Evolutionary conservation across 2,888 invertebrate genomes (phyloP).

Genomic region (Tipula confusa): DNA sequence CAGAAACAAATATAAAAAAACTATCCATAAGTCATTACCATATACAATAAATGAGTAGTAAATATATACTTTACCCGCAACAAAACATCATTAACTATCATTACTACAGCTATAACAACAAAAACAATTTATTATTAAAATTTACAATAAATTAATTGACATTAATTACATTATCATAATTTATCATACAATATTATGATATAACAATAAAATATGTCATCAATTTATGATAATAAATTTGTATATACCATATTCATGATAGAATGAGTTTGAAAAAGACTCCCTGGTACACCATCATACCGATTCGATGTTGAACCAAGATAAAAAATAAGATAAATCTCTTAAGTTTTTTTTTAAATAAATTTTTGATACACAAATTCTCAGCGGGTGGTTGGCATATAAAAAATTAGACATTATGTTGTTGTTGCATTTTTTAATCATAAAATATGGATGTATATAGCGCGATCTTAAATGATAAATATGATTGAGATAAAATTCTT

Average conservation of each 20-base stretch:
- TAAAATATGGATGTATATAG: background rate
- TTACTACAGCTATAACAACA: background rate
- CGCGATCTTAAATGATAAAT: background rate
- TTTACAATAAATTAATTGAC: constrained; percentile 25
- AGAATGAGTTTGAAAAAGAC: background rate
- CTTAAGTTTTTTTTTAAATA: background rate
- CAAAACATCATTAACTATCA: constrained; percentile 9
- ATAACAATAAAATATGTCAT: constrained; percentile 29
- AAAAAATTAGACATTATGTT: background rate
- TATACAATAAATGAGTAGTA: too few species aligned
- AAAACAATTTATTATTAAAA: constrained; percentile 12
- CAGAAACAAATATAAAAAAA: background rate
- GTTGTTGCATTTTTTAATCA: background rate
- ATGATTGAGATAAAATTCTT: constrained; percentile 15
- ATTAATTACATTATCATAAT: constrained; percentile 25
- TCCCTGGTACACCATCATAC: background rate
- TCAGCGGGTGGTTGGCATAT: background rate
- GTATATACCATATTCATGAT: background rate
- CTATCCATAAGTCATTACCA: background rate
- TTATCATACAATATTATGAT: constrained; percentile 26
- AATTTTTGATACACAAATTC: background rate
- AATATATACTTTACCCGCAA: background rate
- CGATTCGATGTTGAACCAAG: background rate
- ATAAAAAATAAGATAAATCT: constrained; percentile 12
- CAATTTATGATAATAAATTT: constrained; percentile 27